These are phyloP conservation scores for Psilopsiagon aurifrons DNA, from an alignment of 2,113 vertebrate genomes.

Conservation along the genomic window DNA sequence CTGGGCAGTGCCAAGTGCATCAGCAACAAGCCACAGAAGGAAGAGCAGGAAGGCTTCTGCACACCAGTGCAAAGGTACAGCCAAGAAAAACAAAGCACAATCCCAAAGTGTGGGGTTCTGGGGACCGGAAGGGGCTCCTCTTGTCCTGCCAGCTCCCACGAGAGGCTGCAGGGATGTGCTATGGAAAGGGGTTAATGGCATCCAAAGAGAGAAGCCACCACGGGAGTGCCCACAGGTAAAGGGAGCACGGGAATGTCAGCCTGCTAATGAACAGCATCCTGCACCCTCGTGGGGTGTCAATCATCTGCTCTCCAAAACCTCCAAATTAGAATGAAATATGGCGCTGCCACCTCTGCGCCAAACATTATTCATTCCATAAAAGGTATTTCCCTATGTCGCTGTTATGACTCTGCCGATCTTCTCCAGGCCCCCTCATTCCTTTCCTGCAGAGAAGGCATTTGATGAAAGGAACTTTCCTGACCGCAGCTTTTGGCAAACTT, in stretches of 20 bases:
- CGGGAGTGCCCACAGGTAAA: background rate
- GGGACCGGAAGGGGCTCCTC: accelerated
- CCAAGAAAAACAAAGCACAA: background rate
- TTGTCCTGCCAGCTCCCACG: accelerated
- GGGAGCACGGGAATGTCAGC: background rate
- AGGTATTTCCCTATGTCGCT: background rate
- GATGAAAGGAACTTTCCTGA: background rate
- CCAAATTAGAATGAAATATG: background rate
- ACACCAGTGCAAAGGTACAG: background rate
- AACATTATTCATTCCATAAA: constrained; percentile 18
- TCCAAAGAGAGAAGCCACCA: background rate
- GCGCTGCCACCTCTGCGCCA: background rate
- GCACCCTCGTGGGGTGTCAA: background rate
- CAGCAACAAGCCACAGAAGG: background rate
- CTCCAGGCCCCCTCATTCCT: constrained; percentile 1
- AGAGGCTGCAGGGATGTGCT: background rate
- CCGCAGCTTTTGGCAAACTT: background rate
- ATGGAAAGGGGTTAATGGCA: background rate
- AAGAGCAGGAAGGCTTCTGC: background rate
- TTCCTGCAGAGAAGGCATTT: background rate
- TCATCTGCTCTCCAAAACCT: background rate
- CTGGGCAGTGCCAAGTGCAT: background rate
- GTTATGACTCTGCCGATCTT: background rate
- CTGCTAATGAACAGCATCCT: constrained; percentile 10
- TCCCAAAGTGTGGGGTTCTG: accelerated